phyloP scores from a whole-genome alignment of 2,113 vertebrate genomes.

The Delphinus delphis region DNA sequence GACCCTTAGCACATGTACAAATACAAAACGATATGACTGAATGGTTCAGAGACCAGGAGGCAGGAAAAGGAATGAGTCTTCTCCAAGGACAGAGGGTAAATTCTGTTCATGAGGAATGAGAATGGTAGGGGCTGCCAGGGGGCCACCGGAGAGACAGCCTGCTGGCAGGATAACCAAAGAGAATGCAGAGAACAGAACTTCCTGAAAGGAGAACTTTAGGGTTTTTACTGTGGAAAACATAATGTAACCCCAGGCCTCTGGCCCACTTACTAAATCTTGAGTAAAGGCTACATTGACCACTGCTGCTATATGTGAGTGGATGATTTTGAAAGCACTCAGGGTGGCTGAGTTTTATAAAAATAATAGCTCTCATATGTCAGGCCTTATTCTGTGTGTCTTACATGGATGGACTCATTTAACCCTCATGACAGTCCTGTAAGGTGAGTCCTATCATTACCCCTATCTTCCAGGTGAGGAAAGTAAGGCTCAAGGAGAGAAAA shows the following conservation, averaged over 20 bases:
- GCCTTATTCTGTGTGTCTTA: not conserved
- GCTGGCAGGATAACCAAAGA: not conserved
- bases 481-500: not conserved
- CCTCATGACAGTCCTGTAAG: not conserved
- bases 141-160: not conserved
- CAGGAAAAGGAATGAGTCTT: not conserved
- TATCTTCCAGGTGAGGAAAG: not conserved
- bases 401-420: not conserved
- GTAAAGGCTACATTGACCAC: not conserved
- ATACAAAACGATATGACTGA: not conserved
- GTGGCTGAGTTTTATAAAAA: not conserved
- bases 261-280: not conserved
- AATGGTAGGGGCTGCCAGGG: fast-evolving
- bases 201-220: not conserved
- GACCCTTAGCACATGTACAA: too few species aligned
- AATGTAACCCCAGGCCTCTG: not conserved
- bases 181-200: fast-evolving
- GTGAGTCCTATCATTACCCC: too few species aligned
- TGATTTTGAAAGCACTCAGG: not conserved
- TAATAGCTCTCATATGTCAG: too few species aligned
- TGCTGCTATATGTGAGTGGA: not conserved
- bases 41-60: not conserved
- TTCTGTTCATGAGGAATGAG: not conserved
- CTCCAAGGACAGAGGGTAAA: too few species aligned
- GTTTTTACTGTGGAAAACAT: not conserved